Evolutionary conservation across 1,140 invertebrate genomes (phyloP).

Genomic region (Oreohelix idahoensis): DNA sequence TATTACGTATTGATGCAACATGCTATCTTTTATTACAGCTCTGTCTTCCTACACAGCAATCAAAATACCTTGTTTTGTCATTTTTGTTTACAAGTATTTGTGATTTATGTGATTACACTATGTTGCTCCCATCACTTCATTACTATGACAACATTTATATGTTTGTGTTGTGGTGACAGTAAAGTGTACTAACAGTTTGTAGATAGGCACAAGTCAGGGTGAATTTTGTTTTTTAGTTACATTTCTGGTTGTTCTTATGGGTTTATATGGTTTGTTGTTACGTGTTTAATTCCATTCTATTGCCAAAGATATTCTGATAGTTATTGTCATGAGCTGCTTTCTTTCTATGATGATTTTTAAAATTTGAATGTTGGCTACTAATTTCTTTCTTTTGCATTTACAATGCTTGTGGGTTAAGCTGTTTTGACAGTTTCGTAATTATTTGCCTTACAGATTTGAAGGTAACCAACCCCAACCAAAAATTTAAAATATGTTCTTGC

Average conservation of each 20-base stretch:
- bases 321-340: not conserved
- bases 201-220: not conserved
- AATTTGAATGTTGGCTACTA: not conserved
- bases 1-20: constrained; percentile 22
- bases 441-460: not conserved
- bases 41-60: constrained; percentile 33
- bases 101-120: not conserved
- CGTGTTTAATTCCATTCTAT: not conserved
- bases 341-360: not conserved
- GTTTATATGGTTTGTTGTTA: not conserved
- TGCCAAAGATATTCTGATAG: constrained; percentile 5
- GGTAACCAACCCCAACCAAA: no score
- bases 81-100: constrained; percentile 3
- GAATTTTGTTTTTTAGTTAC: not conserved
- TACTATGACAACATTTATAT: not conserved
- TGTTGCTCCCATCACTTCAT: no score
- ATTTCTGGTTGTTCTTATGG: not conserved
- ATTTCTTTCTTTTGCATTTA: not conserved
- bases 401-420: not conserved
- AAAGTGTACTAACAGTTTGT: not conserved
- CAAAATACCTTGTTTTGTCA: constrained; percentile 36
- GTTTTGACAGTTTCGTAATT: not conserved
- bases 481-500: no score
- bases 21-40: constrained; percentile 23
- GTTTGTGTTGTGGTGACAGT: not conserved